Evolutionary conservation across 2,888 invertebrate species (phyloP).

Genomic region (Epinotia bilunana): DNA sequence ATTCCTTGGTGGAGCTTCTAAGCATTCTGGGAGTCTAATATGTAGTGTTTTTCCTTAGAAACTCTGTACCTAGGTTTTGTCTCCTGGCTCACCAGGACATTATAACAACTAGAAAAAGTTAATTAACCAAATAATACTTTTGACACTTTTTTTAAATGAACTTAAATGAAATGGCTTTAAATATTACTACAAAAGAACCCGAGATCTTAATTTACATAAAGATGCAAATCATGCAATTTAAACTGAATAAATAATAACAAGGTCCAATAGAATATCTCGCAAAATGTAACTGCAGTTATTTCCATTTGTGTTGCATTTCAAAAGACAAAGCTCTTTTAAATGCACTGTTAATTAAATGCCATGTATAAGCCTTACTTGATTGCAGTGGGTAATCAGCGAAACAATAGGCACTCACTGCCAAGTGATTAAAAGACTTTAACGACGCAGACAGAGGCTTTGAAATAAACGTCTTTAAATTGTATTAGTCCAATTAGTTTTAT

Average conservation of each 20-base stretch:
- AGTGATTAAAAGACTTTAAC: slow-evolving; percentile 7
- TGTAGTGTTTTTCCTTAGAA: too few relatives aligned
- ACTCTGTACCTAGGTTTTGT: too few relatives aligned
- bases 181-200: too few relatives aligned
- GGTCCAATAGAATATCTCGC: neutral
- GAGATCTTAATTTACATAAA: neutral
- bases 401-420: slow-evolving; percentile 13
- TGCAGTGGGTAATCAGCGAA: slow-evolving; percentile 14
- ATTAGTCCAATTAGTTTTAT: neutral
- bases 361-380: slow-evolving; percentile 1
- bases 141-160: too few relatives aligned
- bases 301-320: neutral
- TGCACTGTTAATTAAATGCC: slow-evolving; percentile 18
- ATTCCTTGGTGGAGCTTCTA: too few relatives aligned
- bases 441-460: neutral
- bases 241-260: slow-evolving; percentile 6
- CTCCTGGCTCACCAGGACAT: too few relatives aligned
- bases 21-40: too few relatives aligned
- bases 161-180: too few relatives aligned
- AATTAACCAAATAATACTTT: too few relatives aligned
- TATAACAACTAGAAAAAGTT: too few relatives aligned
- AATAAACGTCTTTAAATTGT: neutral
- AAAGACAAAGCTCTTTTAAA: slow-evolving; percentile 18
- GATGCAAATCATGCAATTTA: slow-evolving; percentile 1
- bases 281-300: slow-evolving; percentile 6